Evolutionary conservation across 2,113 vertebrate genomes (phyloP).

Genomic region (Chlorocebus sabaeus): DNA sequence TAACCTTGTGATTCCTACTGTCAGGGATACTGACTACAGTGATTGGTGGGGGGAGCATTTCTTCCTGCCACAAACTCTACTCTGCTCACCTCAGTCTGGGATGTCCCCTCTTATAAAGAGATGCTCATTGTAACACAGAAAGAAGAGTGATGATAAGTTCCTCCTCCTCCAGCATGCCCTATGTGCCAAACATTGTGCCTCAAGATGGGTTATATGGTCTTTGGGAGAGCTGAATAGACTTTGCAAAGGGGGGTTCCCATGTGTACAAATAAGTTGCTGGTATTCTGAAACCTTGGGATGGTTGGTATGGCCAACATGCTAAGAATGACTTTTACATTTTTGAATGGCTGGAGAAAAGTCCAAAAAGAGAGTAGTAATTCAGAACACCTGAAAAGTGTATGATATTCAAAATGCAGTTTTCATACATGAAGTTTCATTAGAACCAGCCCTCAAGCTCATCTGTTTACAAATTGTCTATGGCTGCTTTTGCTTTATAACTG

Average conservation of each 20-base stretch:
- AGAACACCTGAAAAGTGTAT: neutral
- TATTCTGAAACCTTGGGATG: neutral
- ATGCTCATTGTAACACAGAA: neutral
- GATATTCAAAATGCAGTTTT: neutral
- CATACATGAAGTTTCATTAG: neutral
- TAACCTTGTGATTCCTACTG: neutral
- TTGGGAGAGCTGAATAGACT: neutral
- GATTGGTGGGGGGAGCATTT: neutral
- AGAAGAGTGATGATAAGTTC: neutral
- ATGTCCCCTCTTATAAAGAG: neutral
- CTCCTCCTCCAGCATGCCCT: neutral
- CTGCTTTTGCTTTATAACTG: neutral
- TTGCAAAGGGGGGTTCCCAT: accelerated
- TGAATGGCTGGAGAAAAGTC: neutral
- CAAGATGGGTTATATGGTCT: neutral
- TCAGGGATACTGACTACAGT: neutral
- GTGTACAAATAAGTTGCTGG: neutral
- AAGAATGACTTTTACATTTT: neutral
- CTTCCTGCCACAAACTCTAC: neutral
- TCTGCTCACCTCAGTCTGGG: neutral
- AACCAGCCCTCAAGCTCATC: neutral
- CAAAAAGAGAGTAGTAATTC: neutral
- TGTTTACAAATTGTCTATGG: neutral
- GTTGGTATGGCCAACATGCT: neutral
- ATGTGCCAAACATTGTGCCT: neutral